Evolutionary conservation across 2,113 vertebrate species (phyloP), one percentile per base, ranked within the genome.

Genomic region (Hippoglossus stenolepis): DNA sequence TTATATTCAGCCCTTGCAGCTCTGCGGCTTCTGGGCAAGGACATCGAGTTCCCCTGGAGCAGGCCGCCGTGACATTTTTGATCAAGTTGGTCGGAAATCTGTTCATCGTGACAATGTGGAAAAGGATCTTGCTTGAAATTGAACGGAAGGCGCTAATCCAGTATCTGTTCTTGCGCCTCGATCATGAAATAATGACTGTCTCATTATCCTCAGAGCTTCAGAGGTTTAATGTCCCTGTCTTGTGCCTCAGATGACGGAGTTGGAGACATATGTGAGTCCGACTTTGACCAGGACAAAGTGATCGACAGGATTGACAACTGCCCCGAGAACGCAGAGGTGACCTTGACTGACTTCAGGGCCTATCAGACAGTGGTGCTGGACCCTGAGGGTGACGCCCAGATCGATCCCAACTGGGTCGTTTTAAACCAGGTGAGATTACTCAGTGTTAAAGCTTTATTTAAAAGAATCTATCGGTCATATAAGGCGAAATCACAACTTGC

Each of bases 371-470:
- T 99, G 26, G 98, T 99, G 59, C 89, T 99, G 86, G 98, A 99
- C 85, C 98, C 98, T 0, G 98, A 99, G 84, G 98, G 98, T 0
- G 98, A 99, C 5, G 98, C 98, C 0, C 98, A 99, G 93, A 99
- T 98, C 10, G 98, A 99, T 87, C 98, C 98, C 71, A 99, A 99
- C 85, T 99, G 98, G 98, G 96, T 99, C 65, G 98, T 99, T 80
- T 92, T 99, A 66, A 99, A 99, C 86, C 97, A 98, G 96, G 98
- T 96, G 83, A 77, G 77, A 49, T 53, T 21, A 13, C 26, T 0
- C 0, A 20, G 4, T 63, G 8, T 18, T 6, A 20, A 31, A 31
- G 7, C 31, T 51, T 51, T 51, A 20, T 51, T 51, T 31, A 1
- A 31, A 31, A 18, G 0, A 51, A 45, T 13, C 15, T 45, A 15